A percentile compares a stretch with the other conserved stretches of the same genome.
Evolutionary conservation across 2,888 invertebrate species (phyloP).

Genomic region (Molanna angustata): DNA sequence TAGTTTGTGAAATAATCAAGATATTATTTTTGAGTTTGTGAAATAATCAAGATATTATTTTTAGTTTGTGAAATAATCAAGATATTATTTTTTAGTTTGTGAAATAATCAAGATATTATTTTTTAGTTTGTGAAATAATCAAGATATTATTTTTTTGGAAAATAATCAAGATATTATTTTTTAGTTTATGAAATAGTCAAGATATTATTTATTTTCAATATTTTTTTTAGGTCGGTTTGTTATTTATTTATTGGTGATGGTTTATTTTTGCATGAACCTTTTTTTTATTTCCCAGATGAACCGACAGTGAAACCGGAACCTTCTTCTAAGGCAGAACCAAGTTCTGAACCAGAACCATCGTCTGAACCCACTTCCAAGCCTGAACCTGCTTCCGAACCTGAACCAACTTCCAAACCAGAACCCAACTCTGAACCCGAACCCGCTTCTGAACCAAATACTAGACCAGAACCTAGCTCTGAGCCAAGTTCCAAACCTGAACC

Average conservation of each 20-base stretch:
- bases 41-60: too few species aligned
- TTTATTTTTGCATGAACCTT: conserved; percentile 21
- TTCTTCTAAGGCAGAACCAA: conserved; percentile 44
- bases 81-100: too few species aligned
- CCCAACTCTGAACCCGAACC: conserved; percentile 41
- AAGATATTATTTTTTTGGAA: too few species aligned
- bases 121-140: too few species aligned
- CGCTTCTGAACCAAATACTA: conserved; percentile 41
- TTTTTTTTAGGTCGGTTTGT: too few species aligned
- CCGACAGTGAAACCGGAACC: conserved; percentile 41
- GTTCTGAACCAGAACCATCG: conserved; percentile 42
- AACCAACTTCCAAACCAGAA: conserved; percentile 43
- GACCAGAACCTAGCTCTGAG: conserved; percentile 45
- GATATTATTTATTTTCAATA: too few species aligned
- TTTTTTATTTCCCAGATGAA: conserved; percentile 39
- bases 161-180: too few species aligned
- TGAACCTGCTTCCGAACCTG: conserved; percentile 44
- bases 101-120: too few species aligned
- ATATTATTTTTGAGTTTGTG: too few species aligned
- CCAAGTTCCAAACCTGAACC: conserved; percentile 50
- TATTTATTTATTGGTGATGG: conserved; percentile 16
- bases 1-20: too few species aligned
- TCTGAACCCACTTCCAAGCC: conserved; percentile 42
- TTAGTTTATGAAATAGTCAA: too few species aligned
- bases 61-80: too few species aligned